Percentiles rank a stretch among this genome's conserved stretches.
These are phyloP conservation scores for Chironomus riparius DNA, from an alignment of 2,888 invertebrate genomes.

Conservation along the genomic window DNA sequence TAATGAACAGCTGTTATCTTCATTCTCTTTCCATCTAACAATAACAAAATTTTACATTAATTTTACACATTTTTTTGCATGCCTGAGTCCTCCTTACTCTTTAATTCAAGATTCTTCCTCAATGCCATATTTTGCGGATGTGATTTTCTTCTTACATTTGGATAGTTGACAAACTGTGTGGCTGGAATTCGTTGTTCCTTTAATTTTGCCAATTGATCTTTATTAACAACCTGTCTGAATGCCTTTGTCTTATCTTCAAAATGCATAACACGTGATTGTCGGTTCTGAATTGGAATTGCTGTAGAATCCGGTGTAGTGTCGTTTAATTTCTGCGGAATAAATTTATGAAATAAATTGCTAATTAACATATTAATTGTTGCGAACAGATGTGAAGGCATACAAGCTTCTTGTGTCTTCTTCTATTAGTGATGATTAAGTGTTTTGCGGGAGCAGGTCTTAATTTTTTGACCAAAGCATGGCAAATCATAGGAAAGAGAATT, in stretches of 20 bases:
- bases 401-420: too few species aligned
- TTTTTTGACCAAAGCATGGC: too few species aligned
- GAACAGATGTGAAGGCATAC: too few species aligned
- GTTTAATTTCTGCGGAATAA: constrained; percentile 1
- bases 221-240: constrained; percentile 31
- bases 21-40: constrained; percentile 33
- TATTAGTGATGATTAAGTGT: too few species aligned
- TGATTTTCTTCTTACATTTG: constrained; percentile 36
- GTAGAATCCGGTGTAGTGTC: not conserved
- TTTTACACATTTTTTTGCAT: too few species aligned
- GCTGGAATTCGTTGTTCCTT: not conserved
- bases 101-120: constrained; percentile 35
- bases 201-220: constrained; percentile 26
- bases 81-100: not conserved
- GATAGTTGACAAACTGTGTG: not conserved
- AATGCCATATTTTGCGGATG: constrained; percentile 31
- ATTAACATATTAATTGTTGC: too few species aligned
- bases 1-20: constrained; percentile 51
- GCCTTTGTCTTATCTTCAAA: constrained; percentile 34
- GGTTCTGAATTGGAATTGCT: constrained; percentile 31
- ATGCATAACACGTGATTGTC: constrained; percentile 36
- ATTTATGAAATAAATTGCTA: not conserved
- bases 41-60: not conserved
- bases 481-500: too few species aligned
- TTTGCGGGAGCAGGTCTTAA: too few species aligned